Evolutionary conservation across 2,797 vertebrate genomes (phyloP).

Genomic region (Chaetodon trifasciatus): DNA sequence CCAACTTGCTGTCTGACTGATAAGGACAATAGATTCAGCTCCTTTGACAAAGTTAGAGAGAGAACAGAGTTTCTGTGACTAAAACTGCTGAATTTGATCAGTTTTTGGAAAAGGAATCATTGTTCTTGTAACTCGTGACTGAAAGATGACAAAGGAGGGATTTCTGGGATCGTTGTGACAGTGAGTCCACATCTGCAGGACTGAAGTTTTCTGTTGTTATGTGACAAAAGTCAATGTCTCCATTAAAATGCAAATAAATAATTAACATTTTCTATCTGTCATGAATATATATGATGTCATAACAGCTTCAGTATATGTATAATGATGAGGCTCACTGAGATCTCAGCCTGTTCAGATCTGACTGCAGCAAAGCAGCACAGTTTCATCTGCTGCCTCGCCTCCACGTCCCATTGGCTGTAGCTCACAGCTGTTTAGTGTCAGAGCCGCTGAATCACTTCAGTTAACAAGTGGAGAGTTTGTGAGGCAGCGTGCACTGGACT

Average conservation of each 20-base stretch:
- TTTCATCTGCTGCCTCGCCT: slow-evolving; percentile 7
- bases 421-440: slow-evolving; percentile 12
- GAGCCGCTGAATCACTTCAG: neutral
- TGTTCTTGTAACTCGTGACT: neutral
- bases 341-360: neutral
- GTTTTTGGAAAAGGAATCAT: neutral
- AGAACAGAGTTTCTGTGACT: slow-evolving; percentile 18
- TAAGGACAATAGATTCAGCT: slow-evolving; percentile 50
- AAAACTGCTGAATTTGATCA: slow-evolving; percentile 30
- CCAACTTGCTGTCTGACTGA: slow-evolving; percentile 27
- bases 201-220: neutral
- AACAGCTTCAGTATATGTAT: too few species aligned
- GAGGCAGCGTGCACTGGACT: neutral
- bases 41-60: slow-evolving; percentile 30
- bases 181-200: neutral
- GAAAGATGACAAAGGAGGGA: neutral
- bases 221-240: neutral
- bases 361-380: neutral
- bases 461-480: slow-evolving; percentile 12
- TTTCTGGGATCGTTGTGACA: neutral
- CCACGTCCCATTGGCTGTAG: neutral
- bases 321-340: too few species aligned
- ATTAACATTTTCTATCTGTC: too few species aligned
- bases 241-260: neutral
- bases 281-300: too few species aligned